These are phyloP conservation scores for Oreochromis niloticus DNA, from an alignment of 2,113 vertebrate species.

Conservation along the genomic window DNA sequence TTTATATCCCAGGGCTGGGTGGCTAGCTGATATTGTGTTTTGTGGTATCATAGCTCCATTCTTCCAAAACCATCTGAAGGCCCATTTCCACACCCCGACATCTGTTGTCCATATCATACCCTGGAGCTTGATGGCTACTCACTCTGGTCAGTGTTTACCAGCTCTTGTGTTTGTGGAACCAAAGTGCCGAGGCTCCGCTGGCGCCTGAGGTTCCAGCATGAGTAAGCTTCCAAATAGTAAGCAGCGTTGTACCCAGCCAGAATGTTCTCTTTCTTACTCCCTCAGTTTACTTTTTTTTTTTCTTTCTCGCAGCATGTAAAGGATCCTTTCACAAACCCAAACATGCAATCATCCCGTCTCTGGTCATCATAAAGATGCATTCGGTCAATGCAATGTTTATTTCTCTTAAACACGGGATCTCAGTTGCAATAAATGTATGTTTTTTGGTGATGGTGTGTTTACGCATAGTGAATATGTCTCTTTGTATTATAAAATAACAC, in stretches of 20 bases:
- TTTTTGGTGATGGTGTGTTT: neutral
- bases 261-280: neutral
- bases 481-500: neutral
- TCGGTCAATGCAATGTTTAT: neutral
- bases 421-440: neutral
- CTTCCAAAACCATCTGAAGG: constrained; percentile 33
- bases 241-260: neutral
- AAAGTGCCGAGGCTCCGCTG: constrained; percentile 18
- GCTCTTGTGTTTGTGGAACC: constrained; percentile 38
- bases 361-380: neutral
- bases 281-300: neutral
- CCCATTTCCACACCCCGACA: constrained; percentile 42
- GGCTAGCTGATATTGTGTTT: constrained; percentile 32
- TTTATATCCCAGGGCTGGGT: constrained; percentile 36
- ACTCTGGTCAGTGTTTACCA: constrained; percentile 45
- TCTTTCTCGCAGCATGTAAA: neutral
- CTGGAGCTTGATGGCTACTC: constrained; percentile 36
- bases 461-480: neutral
- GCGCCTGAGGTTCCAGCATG: constrained; percentile 31
- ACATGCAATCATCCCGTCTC: neutral
- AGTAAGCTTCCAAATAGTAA: constrained; percentile 32
- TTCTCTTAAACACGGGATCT: neutral
- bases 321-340: neutral
- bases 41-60: constrained; percentile 28
- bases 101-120: constrained; percentile 51